Base-by-base conservation (phyloP, 1,140 invertebrate genomes). In the Brachionus rotundiformis region DNA sequence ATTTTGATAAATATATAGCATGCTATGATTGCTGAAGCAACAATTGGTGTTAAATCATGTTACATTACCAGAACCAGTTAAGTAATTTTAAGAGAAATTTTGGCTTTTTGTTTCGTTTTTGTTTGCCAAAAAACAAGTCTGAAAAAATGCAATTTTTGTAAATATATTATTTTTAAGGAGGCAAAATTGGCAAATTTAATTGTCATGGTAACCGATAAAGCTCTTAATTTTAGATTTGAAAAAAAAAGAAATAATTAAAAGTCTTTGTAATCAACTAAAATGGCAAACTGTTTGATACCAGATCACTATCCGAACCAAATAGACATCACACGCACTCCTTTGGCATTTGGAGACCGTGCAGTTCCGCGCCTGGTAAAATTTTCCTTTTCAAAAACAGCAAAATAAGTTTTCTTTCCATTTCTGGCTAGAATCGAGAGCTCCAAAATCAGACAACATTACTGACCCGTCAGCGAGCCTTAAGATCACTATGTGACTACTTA, bases 401-500 rank as follows among this genome's bases (percentile, higher is more conserved):
- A 33, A 7, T 54, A 2, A 19, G 0, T 49, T 19, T 19, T 23
- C 19, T 19, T 39, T 80, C 65, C 39, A 54, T 25, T 59, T 39
- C 2, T 61, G 13, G 13, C 7, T 79, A 88, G 88, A 87, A 88
- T 39, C 80, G 85, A 82, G 87, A 89, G 83, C 82, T 89, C 23
- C 85, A 87, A 82, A 23, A 59, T 71, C 81, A 81, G 13, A 19
- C 68, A 25, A 85, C 83, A 16, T 81, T 89, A 10, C 33, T 88
- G 23, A 85, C 84, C 13, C 71, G 86, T 71, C 88, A 89, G 81
- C 84, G 87, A 79, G 86, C 87, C 61, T 84, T 89, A 29, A 86
- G 86, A 86, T 85, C 87, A 73, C 83, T 89, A 49, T 87, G 85
- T 85, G 87, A 88, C 75, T 85, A 87, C 83, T 83, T 89, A 25